These are phyloP conservation scores for Chloroceryle inda DNA, from an alignment of 2,797 vertebrate genomes.

Conservation along the genomic window DNA sequence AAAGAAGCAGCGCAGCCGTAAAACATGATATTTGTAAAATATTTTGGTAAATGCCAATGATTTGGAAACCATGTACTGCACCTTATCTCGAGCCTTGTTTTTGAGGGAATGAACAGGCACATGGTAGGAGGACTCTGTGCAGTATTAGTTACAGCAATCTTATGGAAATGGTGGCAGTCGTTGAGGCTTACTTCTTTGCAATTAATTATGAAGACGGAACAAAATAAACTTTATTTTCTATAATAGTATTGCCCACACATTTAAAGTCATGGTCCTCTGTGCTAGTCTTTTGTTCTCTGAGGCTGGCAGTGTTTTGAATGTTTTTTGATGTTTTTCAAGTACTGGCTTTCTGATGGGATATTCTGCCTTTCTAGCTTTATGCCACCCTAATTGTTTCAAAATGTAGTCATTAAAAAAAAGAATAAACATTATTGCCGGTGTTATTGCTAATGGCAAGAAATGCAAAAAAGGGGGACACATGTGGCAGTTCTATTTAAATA, in stretches of 20 bases:
- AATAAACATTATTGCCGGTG: slow-evolving; percentile 55
- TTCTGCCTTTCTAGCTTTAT: not conserved
- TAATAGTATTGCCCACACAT: not conserved
- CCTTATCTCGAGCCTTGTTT: not conserved
- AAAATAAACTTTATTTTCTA: not conserved
- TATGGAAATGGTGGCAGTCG: not conserved
- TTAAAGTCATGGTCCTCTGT: not conserved
- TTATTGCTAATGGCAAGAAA: slow-evolving; percentile 34
- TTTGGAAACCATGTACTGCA: not conserved
- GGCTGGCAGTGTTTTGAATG: slow-evolving; percentile 13
- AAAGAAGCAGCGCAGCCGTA: slow-evolving; percentile 13
- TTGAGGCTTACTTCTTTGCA: not conserved
- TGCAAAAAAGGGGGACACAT: not conserved
- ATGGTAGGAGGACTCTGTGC: not conserved
- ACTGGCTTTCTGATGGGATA: slow-evolving; percentile 16
- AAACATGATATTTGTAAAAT: not conserved
- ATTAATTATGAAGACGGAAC: not conserved
- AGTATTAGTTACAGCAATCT: not conserved
- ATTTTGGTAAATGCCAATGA: slow-evolving; percentile 7
- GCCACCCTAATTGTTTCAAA: slow-evolving; percentile 51
- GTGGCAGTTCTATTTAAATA: slow-evolving; percentile 63
- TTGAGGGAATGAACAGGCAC: not conserved
- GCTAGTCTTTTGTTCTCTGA: slow-evolving; percentile 6
- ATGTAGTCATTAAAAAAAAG: slow-evolving; percentile 50
- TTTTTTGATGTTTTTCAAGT: slow-evolving; percentile 5